Base-by-base conservation (phyloP, 1,140 invertebrate species). In the Conus ventricosus region DNA sequence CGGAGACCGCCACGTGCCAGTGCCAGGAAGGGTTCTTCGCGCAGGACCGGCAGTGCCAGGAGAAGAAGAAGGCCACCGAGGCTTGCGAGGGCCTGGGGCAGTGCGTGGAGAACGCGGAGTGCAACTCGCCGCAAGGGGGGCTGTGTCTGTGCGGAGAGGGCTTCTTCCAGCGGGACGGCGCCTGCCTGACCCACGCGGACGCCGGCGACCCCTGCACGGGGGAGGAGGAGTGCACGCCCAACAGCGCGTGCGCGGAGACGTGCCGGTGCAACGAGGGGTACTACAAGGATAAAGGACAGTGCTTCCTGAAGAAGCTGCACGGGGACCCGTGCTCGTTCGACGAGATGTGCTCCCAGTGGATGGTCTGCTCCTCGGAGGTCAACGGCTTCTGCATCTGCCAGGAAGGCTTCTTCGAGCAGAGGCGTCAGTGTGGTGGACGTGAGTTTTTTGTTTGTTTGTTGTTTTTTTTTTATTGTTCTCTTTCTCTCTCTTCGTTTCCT, bases 271-370 rank as follows among this genome's bases (percentile, higher is more conserved):
- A 25, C 53, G 80, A 84, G 5, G 67, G 81, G 17, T 76, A 39
- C 81, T 84, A 57, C 71, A 84, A 88, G 39, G 78, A 71, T 55
- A 87, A 89, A 82, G 89, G 87, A 0, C 82, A 84, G 85, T 89
- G 89, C 75, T 87, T 81, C 53, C 39, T 57, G 13, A 83, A 84
- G n/a, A 89, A 89, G 75, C 54, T 75, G 83, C 75, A 81, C 10
- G 86, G 63, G 23, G 86, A 89, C 63, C 67, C 86, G 20, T 89
- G 89, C 87, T 71, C 71, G 17, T 87, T 82, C n/a, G 76, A 87
- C 75, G 89, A 87, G 63, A 87, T 87, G 85, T 87, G 85, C 25
- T 80, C 71, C 10, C 85, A 87, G 75, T 60, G 85, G 54, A 87
- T 87, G 85, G 71, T 87, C 20, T 87, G 85, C 75, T 87, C 85